phyloP scores from a whole-genome alignment of 2,797 vertebrate species.

The Rachycentron canadum region DNA sequence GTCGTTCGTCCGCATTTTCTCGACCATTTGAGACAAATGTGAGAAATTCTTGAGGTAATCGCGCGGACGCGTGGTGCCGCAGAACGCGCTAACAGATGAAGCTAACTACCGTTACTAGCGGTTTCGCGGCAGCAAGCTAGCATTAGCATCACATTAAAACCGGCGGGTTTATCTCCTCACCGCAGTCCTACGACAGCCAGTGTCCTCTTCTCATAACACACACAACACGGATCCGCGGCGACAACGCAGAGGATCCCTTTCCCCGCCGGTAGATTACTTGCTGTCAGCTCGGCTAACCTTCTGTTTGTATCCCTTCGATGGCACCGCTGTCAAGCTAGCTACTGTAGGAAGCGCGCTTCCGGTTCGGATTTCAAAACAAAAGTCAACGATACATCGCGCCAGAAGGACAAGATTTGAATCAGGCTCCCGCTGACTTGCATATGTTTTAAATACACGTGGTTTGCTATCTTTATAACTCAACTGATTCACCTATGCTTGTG shows the following conservation, averaged over 20 bases:
- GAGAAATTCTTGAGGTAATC: background rate
- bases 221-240: background rate
- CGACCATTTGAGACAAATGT: background rate
- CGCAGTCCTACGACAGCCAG: constrained; percentile 40
- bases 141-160: background rate
- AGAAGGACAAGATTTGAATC: background rate
- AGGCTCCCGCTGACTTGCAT: background rate
- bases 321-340: background rate
- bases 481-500: background rate
- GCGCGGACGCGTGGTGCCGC: background rate
- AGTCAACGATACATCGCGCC: background rate
- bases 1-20: background rate
- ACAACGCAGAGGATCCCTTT: background rate
- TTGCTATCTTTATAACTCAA: background rate
- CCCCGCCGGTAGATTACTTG: background rate
- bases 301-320: constrained; percentile 51
- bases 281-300: constrained; percentile 63
- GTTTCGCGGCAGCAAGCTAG: constrained; percentile 24
- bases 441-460: background rate
- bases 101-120: constrained; percentile 37
- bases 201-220: constrained; percentile 72
- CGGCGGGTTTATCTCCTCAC: constrained; percentile 49
- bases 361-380: constrained; percentile 49
- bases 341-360: background rate
- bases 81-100: constrained; percentile 44